phyloP scores from a whole-genome alignment of 2,888 invertebrate species.

The Spialia ferax region DNA sequence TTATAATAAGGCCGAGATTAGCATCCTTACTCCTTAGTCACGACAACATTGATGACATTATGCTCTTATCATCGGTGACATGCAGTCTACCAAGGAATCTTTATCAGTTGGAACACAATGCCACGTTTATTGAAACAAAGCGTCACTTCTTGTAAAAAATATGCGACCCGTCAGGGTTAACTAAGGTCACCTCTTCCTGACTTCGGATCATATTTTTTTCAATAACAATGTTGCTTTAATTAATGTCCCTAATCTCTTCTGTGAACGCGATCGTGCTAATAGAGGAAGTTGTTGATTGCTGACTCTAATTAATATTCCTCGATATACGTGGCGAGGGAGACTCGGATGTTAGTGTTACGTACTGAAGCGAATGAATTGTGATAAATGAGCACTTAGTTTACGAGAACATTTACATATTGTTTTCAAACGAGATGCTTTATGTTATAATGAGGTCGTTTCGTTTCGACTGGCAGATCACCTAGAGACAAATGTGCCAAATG shows the following conservation, averaged over 20 bases:
- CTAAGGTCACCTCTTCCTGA: constrained; percentile 74
- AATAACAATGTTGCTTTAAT: constrained; percentile 71
- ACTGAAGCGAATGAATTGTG: constrained; percentile 35
- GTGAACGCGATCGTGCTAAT: constrained; percentile 52
- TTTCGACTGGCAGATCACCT: no score
- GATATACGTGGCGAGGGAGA: constrained; percentile 36
- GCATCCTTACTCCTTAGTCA: neutral
- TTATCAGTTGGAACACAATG: constrained; percentile 62
- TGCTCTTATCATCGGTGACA: constrained; percentile 74
- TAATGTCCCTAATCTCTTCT: constrained; percentile 64
- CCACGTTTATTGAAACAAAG: constrained; percentile 60
- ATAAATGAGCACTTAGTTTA: constrained; percentile 26
- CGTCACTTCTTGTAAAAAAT: constrained; percentile 69
- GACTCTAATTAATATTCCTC: constrained; percentile 48
- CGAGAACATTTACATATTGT: constrained; percentile 17
- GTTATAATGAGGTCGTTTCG: neutral
- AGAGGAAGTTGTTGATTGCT: constrained; percentile 53
- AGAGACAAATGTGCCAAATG: no score
- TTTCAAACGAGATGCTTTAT: neutral
- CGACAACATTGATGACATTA: constrained; percentile 33
- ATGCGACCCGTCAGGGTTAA: constrained; percentile 56
- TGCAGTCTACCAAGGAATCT: constrained; percentile 70
- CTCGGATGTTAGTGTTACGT: constrained; percentile 34
- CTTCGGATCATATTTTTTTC: constrained; percentile 65
- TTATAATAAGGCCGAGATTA: constrained; percentile 37